These are phyloP conservation scores for Scaptomyza polygonia DNA, from an alignment of 2,888 invertebrate genomes.

Conservation along the genomic window DNA sequence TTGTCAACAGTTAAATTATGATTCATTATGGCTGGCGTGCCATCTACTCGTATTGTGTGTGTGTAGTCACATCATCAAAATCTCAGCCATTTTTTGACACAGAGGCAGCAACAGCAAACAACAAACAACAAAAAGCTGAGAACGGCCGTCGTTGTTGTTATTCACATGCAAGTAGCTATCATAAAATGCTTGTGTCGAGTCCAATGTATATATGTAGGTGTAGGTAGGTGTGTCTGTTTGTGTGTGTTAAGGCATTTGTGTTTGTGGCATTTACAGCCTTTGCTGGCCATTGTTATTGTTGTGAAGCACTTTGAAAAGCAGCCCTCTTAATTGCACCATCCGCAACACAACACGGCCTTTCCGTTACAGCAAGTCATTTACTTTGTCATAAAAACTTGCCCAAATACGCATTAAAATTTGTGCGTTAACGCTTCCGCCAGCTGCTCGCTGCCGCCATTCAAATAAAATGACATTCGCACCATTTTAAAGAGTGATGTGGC, in stretches of 20 bases:
- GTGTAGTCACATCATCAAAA: constrained; percentile 63
- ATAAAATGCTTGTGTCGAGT: constrained; percentile 53
- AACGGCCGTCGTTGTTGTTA: constrained; percentile 24
- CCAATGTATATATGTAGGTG: constrained; percentile 19
- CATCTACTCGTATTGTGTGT: constrained; percentile 54
- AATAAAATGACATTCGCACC: constrained; percentile 46
- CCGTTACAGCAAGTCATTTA: constrained; percentile 59
- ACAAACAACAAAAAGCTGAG: constrained; percentile 10
- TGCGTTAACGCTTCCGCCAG: constrained; percentile 58
- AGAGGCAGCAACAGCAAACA: constrained; percentile 3
- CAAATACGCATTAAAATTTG: constrained; percentile 61
- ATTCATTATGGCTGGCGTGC: constrained; percentile 60
- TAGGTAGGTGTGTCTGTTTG: constrained; percentile 2
- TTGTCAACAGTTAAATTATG: constrained; percentile 68
- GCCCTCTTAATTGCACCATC: constrained; percentile 56
- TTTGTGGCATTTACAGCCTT: constrained; percentile 47
- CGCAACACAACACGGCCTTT: constrained; percentile 35
- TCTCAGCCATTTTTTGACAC: constrained; percentile 55
- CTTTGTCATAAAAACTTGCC: constrained; percentile 64
- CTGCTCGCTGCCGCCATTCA: constrained; percentile 48
- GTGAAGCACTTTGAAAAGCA: constrained; percentile 41
- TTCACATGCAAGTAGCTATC: constrained; percentile 50
- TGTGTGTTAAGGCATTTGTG: constrained; percentile 6
- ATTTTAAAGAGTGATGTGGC: constrained; percentile 43
- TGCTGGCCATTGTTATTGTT: constrained; percentile 45